Percentiles rank a stretch among this genome's conserved stretches.
Conservation (phyloP, 2,113 vertebrate genomes). For the Poecilia latipinna region DNA sequence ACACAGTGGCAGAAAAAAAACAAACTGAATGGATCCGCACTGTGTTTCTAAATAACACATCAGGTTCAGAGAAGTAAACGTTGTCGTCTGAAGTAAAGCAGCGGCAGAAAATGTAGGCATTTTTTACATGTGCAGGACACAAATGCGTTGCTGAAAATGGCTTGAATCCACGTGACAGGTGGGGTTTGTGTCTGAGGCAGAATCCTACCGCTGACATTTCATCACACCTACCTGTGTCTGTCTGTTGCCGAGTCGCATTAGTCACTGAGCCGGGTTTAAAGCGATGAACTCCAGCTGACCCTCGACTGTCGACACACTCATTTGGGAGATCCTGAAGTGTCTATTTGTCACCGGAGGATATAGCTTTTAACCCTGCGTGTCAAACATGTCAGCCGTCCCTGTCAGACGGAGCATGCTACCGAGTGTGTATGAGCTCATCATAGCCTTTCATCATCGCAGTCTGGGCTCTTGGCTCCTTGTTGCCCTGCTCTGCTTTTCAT, state of each 20-base stretch:
- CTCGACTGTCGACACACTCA: constrained; percentile 6
- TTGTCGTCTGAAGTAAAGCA: background rate
- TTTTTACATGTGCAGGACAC: too few species aligned
- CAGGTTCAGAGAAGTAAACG: background rate
- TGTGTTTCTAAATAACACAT: background rate
- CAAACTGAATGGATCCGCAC: background rate
- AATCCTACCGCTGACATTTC: background rate
- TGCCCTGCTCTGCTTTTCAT: constrained; percentile 17
- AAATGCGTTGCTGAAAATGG: background rate
- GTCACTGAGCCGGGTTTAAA: background rate
- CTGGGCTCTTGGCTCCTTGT: constrained; percentile 1
- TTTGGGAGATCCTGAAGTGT: background rate
- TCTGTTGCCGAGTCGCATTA: background rate
- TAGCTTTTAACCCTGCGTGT: constrained; percentile 28
- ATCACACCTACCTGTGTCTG: background rate
- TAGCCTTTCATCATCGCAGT: constrained; percentile 35
- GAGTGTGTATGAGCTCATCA: constrained; percentile 29
- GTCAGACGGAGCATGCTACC: constrained; percentile 1
- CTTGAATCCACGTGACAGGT: background rate
- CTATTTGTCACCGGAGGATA: constrained; percentile 25
- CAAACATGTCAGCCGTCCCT: constrained; percentile 39
- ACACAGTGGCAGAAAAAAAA: background rate
- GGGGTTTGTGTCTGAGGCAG: background rate
- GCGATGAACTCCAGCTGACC: constrained; percentile 25
- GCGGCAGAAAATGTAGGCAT: background rate